Evolutionary conservation across 1,140 invertebrate genomes (phyloP).

Genomic region (Mamestra configurata): DNA sequence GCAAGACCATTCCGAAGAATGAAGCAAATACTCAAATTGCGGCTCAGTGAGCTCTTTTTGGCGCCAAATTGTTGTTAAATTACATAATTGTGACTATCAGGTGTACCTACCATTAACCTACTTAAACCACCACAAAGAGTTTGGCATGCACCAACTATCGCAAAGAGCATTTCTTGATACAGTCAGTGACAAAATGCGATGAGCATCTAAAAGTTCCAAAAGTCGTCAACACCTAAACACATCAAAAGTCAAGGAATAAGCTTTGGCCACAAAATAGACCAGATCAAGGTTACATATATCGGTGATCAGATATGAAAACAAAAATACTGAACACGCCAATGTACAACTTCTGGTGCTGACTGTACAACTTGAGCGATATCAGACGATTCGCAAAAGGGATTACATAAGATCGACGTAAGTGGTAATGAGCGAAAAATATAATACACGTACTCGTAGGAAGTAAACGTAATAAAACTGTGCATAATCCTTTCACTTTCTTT

Average conservation of each 20-base stretch:
- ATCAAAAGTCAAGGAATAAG: too few relatives aligned
- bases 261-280: too few relatives aligned
- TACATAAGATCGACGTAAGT: constrained; percentile 12
- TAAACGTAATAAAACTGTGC: constrained; percentile 24
- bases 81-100: constrained; percentile 26
- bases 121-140: not conserved
- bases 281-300: too few relatives aligned
- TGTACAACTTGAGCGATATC: not conserved
- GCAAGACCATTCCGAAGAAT: not conserved
- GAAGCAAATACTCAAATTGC: not conserved
- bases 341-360: not conserved
- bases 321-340: too few relatives aligned
- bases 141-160: constrained; percentile 5
- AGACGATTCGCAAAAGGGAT: not conserved
- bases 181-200: too few relatives aligned
- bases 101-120: constrained; percentile 36
- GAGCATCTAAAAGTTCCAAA: too few relatives aligned
- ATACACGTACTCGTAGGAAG: constrained; percentile 29
- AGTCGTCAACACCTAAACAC: too few relatives aligned
- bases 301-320: too few relatives aligned
- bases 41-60: not conserved
- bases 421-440: constrained; percentile 43
- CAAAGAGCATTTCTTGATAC: not conserved
- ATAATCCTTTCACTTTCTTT: constrained; percentile 42
- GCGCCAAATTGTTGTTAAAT: not conserved